Evolutionary conservation across 2,797 vertebrate genomes (phyloP), one percentile per base, ranked within the genome.

Genomic region (Ceyx erithaca): DNA sequence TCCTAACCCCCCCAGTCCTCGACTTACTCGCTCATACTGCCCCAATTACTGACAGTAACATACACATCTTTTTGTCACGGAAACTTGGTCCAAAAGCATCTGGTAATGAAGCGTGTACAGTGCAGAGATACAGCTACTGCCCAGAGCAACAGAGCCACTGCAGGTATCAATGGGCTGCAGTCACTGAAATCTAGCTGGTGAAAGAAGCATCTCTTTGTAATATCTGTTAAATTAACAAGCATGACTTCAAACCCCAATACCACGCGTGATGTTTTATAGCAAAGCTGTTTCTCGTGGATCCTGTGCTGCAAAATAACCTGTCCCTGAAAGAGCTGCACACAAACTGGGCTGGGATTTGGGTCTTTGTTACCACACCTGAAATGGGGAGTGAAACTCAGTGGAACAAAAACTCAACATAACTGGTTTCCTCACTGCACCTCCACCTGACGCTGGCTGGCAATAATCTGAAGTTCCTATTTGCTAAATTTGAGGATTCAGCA

Each of bases 221-320:
- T 30, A 30, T 78, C 70, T 66, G 70, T 93, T 92, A 85, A 89
- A 85, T 78, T 78, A 95, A 89, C 72, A 85, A 91, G 72, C 76
- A 63, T 41, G 77, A 83, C 80, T 92, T 92, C 37, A 43, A 80
- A 80, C 51, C 62, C 54, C 81, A 68, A 15, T 66, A 79, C 66
- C 31, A 19, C 76, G 55, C 51, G 15, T 28, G 41, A 13, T 19
- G 45, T 72, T 92, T 89, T 75, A 83, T 26, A 92, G 33, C 62
- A 72, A 83, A 87, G 55, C 55, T 59, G 52, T 66, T 95, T 48
- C 69, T 87, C 37, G 11, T 4, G 61, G 73, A 37, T 40, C 15
- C 31, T 18, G 3, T 2, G 33, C 22, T 78, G 73, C 37, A 82
- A 64, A 84, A 71, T 13, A 61, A 16, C 68, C 71, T 23, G 51